These are phyloP conservation scores for Tetranychus piercei DNA, from an alignment of 2,888 invertebrate genomes.

Conservation along the genomic window DNA sequence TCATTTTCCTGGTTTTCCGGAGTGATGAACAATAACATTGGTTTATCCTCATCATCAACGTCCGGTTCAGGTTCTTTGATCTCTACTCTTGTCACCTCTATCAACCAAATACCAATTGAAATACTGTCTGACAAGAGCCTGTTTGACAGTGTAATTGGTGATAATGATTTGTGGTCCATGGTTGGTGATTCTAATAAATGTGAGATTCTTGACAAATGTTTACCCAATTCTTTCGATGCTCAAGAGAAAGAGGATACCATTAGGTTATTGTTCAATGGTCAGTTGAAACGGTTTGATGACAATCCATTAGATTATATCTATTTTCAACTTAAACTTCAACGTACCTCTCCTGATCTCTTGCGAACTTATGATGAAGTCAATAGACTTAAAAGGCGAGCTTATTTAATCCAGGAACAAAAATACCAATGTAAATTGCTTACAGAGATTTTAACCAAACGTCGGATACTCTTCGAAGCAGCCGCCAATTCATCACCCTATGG, in stretches of 20 bases:
- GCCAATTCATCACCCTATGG: conserved; percentile 5
- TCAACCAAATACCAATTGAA: conserved; percentile 15
- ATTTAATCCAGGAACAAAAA: conserved; percentile 15
- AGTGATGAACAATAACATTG: not conserved
- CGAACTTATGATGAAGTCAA: conserved; percentile 15
- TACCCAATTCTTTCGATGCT: conserved; percentile 12
- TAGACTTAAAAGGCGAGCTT: conserved; percentile 11
- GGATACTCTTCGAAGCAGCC: conserved; percentile 11
- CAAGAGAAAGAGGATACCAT: conserved; percentile 14
- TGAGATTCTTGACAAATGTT: conserved; percentile 15
- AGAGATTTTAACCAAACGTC: conserved; percentile 13
- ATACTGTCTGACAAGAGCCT: conserved; percentile 11
- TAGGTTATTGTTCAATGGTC: conserved; percentile 3
- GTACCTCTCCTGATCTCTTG: conserved; percentile 14
- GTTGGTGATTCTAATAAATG: conserved; percentile 12
- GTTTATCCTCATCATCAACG: not conserved
- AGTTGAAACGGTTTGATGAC: conserved; percentile 15
- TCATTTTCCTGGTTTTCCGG: not conserved
- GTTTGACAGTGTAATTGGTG: conserved; percentile 11
- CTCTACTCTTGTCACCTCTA: conserved; percentile 2
- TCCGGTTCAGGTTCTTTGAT: not conserved
- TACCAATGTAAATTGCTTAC: conserved; percentile 12
- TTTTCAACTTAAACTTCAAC: conserved; percentile 9
- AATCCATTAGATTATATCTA: conserved; percentile 11
- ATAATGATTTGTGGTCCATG: conserved; percentile 12